Conservation (phyloP, 2,888 invertebrate genomes). For the Sympetrum striolatum region DNA sequence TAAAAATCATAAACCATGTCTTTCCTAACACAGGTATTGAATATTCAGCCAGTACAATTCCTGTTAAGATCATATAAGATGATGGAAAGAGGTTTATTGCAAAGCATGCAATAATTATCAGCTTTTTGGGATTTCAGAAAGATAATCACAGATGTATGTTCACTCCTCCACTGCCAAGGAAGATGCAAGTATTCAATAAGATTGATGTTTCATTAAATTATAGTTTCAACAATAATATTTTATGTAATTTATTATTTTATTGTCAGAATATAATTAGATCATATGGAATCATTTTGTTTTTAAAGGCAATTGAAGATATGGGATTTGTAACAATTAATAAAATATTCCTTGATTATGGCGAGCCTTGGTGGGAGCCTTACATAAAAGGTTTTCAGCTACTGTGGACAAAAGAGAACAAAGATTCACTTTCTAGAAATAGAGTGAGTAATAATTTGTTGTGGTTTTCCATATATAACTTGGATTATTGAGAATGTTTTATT, state of each 20-base stretch:
- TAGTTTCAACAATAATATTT: neutral
- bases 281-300: neutral
- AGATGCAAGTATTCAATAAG: conserved; percentile 53
- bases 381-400: conserved; percentile 67
- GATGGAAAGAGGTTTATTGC: conserved; percentile 56
- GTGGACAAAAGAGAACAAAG: conserved; percentile 57
- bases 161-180: conserved; percentile 63
- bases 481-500: neutral
- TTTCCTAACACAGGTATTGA: neutral
- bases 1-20: too few species aligned
- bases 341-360: conserved; percentile 69
- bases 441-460: neutral
- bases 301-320: conserved; percentile 62
- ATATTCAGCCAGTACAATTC: conserved; percentile 1
- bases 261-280: too few species aligned
- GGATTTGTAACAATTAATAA: conserved; percentile 74
- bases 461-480: neutral
- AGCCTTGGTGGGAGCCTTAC: conserved; percentile 67
- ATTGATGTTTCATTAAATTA: too few species aligned
- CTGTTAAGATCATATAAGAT: conserved; percentile 54
- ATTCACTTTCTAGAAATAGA: neutral
- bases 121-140: conserved; percentile 70
- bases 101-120: conserved; percentile 69
- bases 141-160: conserved; percentile 62
- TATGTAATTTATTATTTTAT: neutral